Base-by-base conservation (phyloP, 2,888 invertebrate genomes). In the Tigriopus californicus region DNA sequence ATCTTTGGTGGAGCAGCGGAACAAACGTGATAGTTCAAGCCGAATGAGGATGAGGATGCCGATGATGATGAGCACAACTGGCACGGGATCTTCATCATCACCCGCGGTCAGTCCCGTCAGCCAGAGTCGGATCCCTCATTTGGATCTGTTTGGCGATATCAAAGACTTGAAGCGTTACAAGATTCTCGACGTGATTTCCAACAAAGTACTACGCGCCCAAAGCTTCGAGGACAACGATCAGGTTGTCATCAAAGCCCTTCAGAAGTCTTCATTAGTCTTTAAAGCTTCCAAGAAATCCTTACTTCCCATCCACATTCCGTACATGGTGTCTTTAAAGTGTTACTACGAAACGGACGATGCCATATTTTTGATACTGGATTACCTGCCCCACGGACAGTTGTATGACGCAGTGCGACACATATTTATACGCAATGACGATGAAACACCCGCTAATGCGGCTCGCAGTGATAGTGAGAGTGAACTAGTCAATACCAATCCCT, bases 271-370 rank as follows among this genome's bases (percentile, higher is more conserved):
- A 10, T 40, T 41, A 33, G n/a, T 54, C 41, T 18, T n/a, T 22
- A 54, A 41, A 25, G 18, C 40, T 18, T 24, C 33, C 18, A 42
- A 24, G 6, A 57, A 33, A 40, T 57, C 57, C 5, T 25, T 46
- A n/a, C 46, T 57, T 8, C 57, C 57, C 46, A 57, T 57, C 15
- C 46, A 57, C 24, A 57, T 57, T 15, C 18, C 18, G 41, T 57
- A 44, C 15, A 57, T 57, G 57, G 46, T 46, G 18, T 44, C 20
- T n/a, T 41, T 57, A n/a, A 18, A 40, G 11, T 22, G 47, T 13
- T 57, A 57, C 15, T 57, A 46, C 20, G 57, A 57, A 41, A 57
- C 57, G 18, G 57, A 54, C 13, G 54, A 54, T 18, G 25, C 41
- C 41, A 40, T 54, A 18, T 40, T 33, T 15, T 41, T 54, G 11